Evolutionary conservation across 2,888 invertebrate species (phyloP).

Genomic region (Amphipoea lucens): DNA sequence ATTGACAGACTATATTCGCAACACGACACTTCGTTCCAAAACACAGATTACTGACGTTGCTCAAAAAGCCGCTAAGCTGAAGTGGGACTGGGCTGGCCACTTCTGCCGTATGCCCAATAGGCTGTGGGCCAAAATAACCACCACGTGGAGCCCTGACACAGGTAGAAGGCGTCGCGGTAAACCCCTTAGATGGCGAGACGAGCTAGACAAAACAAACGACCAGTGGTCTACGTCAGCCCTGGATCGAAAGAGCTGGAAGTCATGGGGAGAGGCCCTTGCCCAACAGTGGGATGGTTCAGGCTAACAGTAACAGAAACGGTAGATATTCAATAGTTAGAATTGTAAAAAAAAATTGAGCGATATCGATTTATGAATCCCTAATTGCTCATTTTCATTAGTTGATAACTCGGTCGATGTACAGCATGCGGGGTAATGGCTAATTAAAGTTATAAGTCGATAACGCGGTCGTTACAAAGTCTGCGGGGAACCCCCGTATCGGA

Average conservation of each 20-base stretch:
- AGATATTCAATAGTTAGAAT: not conserved
- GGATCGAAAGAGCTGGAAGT: not conserved
- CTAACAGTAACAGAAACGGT: not conserved
- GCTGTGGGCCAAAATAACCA: not conserved
- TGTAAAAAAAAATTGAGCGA: too few relatives aligned
- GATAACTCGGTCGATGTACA: not conserved
- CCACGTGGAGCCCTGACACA: not conserved
- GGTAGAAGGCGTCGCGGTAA: not conserved
- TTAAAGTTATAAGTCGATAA: not conserved
- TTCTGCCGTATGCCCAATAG: not conserved
- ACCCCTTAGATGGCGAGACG: too few relatives aligned
- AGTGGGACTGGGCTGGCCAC: not conserved
- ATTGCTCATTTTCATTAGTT: not conserved
- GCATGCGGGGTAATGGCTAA: too few relatives aligned
- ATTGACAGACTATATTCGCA: not conserved
- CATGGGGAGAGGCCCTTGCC: not conserved
- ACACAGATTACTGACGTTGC: not conserved
- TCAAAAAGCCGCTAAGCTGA: not conserved
- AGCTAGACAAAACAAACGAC: too few relatives aligned
- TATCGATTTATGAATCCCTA: constrained; percentile 1
- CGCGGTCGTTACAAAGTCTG: not conserved
- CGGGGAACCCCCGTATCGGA: not conserved
- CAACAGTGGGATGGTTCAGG: not conserved
- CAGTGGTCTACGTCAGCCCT: not conserved
- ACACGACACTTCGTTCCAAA: not conserved